phyloP scores from a whole-genome alignment of 1,140 invertebrate genomes.

The Zaprionus vittiger region DNA sequence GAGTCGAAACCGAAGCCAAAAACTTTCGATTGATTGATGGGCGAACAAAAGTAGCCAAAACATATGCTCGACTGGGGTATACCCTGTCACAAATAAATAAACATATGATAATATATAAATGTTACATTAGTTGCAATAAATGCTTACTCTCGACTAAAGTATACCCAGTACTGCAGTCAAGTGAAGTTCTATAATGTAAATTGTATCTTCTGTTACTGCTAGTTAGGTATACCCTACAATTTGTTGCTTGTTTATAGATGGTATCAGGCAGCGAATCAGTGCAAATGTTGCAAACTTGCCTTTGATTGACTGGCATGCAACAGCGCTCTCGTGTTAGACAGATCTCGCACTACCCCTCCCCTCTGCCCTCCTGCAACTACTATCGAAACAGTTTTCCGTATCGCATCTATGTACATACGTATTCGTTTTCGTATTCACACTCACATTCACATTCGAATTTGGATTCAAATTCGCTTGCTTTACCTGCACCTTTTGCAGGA shows the following conservation, averaged over 20 bases:
- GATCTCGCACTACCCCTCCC: no score
- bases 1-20: constrained; percentile 41
- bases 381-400: constrained; percentile 21
- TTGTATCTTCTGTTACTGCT: not conserved
- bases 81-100: not conserved
- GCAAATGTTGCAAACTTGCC: constrained; percentile 34
- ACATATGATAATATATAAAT: not conserved
- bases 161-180: not conserved
- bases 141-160: not conserved
- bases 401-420: constrained; percentile 15
- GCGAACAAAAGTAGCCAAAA: not conserved
- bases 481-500: constrained; percentile 1
- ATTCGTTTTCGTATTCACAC: constrained; percentile 15
- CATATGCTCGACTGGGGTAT: not conserved
- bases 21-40: constrained; percentile 69
- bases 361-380: not conserved
- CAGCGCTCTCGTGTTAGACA: constrained; percentile 24
- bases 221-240: not conserved
- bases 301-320: constrained; percentile 51
- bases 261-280: not conserved
- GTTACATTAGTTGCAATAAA: not conserved
- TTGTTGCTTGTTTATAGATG: not conserved
- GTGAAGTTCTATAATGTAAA: not conserved
- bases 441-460: not conserved
- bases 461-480: constrained; percentile 4